A percentile compares a stretch with the other conserved stretches of the same genome.
Conservation (phyloP, 2,797 vertebrate species). For the Pseudochirops corinnae region DNA sequence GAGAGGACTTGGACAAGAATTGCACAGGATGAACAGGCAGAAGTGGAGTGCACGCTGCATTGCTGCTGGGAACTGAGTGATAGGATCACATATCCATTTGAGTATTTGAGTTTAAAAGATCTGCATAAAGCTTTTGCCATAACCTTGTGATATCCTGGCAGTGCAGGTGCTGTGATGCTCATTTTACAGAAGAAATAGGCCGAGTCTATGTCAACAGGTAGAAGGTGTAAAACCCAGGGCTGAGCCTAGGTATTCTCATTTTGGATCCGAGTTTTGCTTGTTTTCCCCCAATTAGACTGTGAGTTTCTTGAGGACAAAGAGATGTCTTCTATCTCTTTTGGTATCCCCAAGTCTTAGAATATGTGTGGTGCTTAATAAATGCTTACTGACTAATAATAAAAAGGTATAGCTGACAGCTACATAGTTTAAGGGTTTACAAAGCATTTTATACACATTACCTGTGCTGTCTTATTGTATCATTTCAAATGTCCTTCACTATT, state of each 20-base stretch:
- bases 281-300: neutral
- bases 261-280: no score
- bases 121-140: no score
- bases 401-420: neutral
- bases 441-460: neutral
- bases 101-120: neutral
- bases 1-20: neutral
- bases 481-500: neutral
- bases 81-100: neutral
- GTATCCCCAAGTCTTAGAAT: neutral
- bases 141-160: neutral
- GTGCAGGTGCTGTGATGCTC: neutral
- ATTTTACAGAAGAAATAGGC: neutral
- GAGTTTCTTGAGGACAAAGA: conserved; percentile 4
- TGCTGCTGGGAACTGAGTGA: neutral
- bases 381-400: neutral
- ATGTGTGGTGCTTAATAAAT: neutral
- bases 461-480: neutral
- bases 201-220: neutral
- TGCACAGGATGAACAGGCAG: neutral
- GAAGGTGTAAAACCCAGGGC: neutral
- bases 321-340: neutral
- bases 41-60: neutral
- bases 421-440: neutral
- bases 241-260: neutral